Conservation (phyloP, 2,797 vertebrate species). For the Enteromius argenteus region DNA sequence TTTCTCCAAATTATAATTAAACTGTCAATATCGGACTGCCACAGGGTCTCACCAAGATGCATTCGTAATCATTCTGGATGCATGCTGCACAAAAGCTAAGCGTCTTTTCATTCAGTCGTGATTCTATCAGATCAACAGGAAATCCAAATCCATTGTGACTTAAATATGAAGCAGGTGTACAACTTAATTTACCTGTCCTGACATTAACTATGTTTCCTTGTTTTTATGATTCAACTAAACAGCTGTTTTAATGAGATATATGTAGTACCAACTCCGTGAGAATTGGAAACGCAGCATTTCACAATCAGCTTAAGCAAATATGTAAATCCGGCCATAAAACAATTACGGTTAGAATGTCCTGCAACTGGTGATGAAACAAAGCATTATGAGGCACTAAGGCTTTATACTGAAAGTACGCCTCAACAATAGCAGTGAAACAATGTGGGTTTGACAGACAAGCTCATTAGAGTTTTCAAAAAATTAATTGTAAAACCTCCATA, state of each 20-base stretch:
- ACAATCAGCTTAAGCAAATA: constrained; percentile 46
- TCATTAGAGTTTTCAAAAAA: background rate
- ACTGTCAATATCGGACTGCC: background rate
- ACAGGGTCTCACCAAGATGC: background rate
- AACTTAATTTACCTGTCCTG: background rate
- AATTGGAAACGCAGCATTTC: constrained; percentile 24
- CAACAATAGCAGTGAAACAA: constrained; percentile 37
- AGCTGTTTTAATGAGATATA: constrained; percentile 45
- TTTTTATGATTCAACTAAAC: constrained; percentile 15
- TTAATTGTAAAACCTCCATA: constrained; percentile 5
- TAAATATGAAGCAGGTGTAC: background rate
- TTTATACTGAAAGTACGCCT: background rate
- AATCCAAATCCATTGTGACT: constrained; percentile 24
- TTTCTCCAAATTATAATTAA: constrained; percentile 1
- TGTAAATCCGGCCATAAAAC: constrained; percentile 32
- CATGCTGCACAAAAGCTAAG: constrained; percentile 2
- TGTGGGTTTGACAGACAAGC: constrained; percentile 41
- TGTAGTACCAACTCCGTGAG: background rate
- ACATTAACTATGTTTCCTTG: constrained; percentile 11
- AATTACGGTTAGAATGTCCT: constrained; percentile 26
- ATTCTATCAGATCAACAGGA: constrained; percentile 21
- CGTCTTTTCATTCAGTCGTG: background rate
- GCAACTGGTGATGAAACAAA: constrained; percentile 37
- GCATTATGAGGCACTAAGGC: constrained; percentile 22
- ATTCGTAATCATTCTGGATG: background rate